Percentiles rank a stretch among this genome's conserved stretches.
phyloP scores from a whole-genome alignment of 2,888 invertebrate species.

The Eupithecia vulgata region DNA sequence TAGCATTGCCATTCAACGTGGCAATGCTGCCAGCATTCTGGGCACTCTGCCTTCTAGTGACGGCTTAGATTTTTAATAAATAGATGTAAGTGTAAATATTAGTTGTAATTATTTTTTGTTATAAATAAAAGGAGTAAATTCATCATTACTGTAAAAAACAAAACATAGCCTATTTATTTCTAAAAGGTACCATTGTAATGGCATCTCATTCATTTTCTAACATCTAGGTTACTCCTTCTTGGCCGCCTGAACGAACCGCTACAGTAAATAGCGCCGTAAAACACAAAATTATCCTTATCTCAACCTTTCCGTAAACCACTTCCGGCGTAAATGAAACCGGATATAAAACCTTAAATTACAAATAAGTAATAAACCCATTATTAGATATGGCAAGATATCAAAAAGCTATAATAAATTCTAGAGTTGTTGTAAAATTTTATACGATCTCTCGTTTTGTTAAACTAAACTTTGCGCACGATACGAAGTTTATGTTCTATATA shows the following conservation, averaged over 20 bases:
- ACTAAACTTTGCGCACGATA: slow-evolving; percentile 71
- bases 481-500: slow-evolving; percentile 58
- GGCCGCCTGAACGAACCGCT: slow-evolving; percentile 15
- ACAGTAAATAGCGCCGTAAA: slow-evolving; percentile 27
- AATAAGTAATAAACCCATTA: slow-evolving; percentile 75
- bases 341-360: slow-evolving; percentile 67
- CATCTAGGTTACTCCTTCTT: not conserved
- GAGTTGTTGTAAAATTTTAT: slow-evolving; percentile 81
- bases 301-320: slow-evolving; percentile 38
- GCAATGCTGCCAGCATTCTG: no score
- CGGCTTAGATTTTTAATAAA: no score
- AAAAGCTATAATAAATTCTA: slow-evolving; percentile 76
- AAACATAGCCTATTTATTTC: not conserved
- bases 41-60: no score
- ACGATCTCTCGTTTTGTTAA: slow-evolving; percentile 70
- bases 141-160: no score
- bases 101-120: no score
- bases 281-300: slow-evolving; percentile 43
- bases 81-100: no score
- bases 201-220: not conserved
- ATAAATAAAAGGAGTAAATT: no score
- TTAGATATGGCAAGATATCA: slow-evolving; percentile 76
- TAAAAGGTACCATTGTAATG: not conserved
- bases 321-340: slow-evolving; percentile 51
- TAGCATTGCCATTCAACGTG: no score